Base-by-base conservation (phyloP, 2,888 invertebrate genomes). In the Diloba caeruleocephala region DNA sequence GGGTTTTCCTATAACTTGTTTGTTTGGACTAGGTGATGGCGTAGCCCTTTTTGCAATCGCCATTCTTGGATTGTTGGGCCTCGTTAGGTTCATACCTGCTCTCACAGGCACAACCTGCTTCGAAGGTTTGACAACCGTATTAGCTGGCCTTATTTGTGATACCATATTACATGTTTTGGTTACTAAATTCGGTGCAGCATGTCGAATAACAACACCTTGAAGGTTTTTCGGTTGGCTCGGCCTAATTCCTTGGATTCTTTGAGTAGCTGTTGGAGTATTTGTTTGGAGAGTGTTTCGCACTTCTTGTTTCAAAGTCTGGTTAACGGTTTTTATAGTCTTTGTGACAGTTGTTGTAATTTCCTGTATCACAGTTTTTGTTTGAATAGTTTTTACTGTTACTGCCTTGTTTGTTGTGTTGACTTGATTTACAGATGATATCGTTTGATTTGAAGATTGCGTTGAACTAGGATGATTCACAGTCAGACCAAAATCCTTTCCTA, bases 261-360 rank as follows among this genome's bases (percentile, higher is more conserved):
- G 85, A 17, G 79, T 71, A 23, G 74, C 62, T 25, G 57, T 67
- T 8, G 78, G 61, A 45, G 69, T 60, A 51, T 46, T 70, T n/a
- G 64, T 71, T 55, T 86, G 84, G 39, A 56, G 76, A 32, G 73
- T 63, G 62, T 79, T 86, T 59, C 79, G 81, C 21, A 87, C 72
- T 76, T 89, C 85, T 74, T 91, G 88, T 54, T 90, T 89, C 14
- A 83, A 76, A 19, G 85, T 85, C 73, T 91, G 89, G 62, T 91
- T 92, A 0, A 92, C 86, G 13, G 90, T 92, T 71, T 91, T 85
- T 60, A 93, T 88, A 6, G 92, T 93, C 84, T 92, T 92, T 6
- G 93, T 93, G 1, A 93, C 92, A 21, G 93, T 93, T 38, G 92
- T 92, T 4, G 92, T 93, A 25, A 93, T 87, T 81, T 93, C 93